Evolutionary conservation across 2,797 vertebrate genomes (phyloP).

Genomic region (Euthynnus affinis): DNA sequence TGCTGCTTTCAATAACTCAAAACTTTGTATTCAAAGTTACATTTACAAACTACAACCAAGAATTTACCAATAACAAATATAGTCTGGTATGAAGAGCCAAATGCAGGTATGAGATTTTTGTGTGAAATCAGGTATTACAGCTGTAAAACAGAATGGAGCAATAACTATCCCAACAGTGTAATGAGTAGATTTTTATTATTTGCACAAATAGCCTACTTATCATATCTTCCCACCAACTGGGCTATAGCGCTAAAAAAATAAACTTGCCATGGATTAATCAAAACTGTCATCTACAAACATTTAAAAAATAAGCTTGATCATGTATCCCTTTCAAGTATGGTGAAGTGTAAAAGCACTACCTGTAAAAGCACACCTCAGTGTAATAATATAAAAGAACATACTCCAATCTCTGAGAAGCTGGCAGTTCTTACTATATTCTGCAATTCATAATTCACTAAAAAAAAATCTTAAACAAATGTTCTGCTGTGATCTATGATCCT

Average conservation of each 20-base stretch:
- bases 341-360: background rate
- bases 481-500: too few species aligned
- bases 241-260: background rate
- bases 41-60: background rate
- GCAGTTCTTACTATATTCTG: background rate
- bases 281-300: background rate
- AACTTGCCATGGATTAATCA: background rate
- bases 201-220: background rate
- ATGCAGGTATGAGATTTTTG: background rate
- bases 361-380: too few species aligned
- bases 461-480: background rate
- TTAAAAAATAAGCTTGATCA: background rate
- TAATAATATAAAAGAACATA: background rate
- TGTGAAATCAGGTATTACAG: background rate
- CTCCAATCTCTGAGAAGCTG: background rate
- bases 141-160: background rate
- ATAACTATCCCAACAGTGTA: background rate
- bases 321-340: background rate
- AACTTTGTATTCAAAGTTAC: background rate
- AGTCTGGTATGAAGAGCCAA: background rate
- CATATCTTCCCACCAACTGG: background rate
- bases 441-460: background rate
- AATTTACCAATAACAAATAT: background rate
- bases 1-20: background rate
- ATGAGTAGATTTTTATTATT: background rate